Evolutionary conservation across 1,140 invertebrate species (phyloP).

Genomic region (Bombus balteatus): DNA sequence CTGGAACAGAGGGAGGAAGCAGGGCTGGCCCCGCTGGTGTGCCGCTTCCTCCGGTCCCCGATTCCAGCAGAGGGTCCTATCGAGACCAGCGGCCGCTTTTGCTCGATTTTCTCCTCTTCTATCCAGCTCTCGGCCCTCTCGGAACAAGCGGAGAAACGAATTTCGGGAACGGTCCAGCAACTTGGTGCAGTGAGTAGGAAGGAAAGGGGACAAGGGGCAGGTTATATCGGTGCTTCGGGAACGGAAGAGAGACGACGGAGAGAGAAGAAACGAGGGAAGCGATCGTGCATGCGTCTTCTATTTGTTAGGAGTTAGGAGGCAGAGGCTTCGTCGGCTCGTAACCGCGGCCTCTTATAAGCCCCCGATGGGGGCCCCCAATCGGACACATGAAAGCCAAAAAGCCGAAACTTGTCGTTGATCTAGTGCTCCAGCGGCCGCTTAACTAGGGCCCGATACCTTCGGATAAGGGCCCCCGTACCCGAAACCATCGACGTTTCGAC

Average conservation of each 20-base stretch:
- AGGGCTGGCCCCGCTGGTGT: not conserved
- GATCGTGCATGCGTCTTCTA: constrained; percentile 73
- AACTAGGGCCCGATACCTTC: constrained; percentile 78
- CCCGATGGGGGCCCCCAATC: constrained; percentile 70
- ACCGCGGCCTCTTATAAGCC: constrained; percentile 72
- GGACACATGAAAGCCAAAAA: constrained; percentile 80
- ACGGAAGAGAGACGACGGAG: not conserved
- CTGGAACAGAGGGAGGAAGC: constrained; percentile 16
- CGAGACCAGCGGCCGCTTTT: constrained; percentile 52
- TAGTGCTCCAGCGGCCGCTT: constrained; percentile 78
- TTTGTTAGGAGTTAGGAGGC: constrained; percentile 65
- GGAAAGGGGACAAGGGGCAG: constrained; percentile 3
- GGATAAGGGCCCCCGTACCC: constrained; percentile 72
- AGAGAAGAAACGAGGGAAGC: constrained; percentile 53
- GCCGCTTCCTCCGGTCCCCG: not conserved
- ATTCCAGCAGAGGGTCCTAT: not conserved
- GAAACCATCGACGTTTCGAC: constrained; percentile 69
- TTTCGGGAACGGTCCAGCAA: constrained; percentile 6
- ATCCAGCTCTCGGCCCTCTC: constrained; percentile 15
- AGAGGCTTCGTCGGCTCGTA: constrained; percentile 60
- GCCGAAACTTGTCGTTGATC: constrained; percentile 82
- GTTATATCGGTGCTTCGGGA: not conserved
- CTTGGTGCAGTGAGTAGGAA: not conserved
- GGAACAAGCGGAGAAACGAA: constrained; percentile 53
- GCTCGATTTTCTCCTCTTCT: constrained; percentile 70